Percentiles rank a stretch among this genome's conserved stretches.
phyloP scores from a whole-genome alignment of 2,888 invertebrate species.

The Endotricha flammealis region DNA sequence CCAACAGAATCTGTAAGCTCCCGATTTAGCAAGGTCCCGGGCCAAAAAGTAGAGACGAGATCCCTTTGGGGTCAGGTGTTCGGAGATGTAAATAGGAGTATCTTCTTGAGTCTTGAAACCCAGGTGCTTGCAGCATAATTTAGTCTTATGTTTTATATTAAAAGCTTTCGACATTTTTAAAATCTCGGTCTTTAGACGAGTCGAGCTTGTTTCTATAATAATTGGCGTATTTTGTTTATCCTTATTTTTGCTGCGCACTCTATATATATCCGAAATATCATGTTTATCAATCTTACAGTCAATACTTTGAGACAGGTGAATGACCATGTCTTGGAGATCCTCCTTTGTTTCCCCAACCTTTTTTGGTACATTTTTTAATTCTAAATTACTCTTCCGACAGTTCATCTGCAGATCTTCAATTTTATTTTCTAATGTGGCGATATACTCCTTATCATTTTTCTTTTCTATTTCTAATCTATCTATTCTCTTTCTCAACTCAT shows the following conservation, averaged over 20 bases:
- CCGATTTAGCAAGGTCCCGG: slow-evolving; percentile 9
- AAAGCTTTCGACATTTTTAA: too few species aligned
- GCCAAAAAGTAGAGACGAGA: slow-evolving; percentile 8
- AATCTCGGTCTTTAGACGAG: too few species aligned
- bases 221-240: too few species aligned
- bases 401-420: not conserved
- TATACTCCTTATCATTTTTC: not conserved
- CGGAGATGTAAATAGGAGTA: not conserved
- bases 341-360: not conserved
- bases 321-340: not conserved
- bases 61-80: slow-evolving; percentile 6
- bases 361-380: not conserved
- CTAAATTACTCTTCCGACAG: not conserved
- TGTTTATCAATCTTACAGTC: too few species aligned
- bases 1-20: slow-evolving; percentile 12
- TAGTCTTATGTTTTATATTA: too few species aligned
- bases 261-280: too few species aligned
- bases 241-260: too few species aligned
- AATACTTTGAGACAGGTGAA: too few species aligned
- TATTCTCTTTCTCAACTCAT: not conserved
- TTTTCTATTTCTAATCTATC: not conserved
- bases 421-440: not conserved
- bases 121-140: not conserved
- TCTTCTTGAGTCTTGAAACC: not conserved
- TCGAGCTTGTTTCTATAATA: too few species aligned